Evolutionary conservation across 2,888 invertebrate genomes (phyloP).

Genomic region (Caenorhabditis sp.): DNA sequence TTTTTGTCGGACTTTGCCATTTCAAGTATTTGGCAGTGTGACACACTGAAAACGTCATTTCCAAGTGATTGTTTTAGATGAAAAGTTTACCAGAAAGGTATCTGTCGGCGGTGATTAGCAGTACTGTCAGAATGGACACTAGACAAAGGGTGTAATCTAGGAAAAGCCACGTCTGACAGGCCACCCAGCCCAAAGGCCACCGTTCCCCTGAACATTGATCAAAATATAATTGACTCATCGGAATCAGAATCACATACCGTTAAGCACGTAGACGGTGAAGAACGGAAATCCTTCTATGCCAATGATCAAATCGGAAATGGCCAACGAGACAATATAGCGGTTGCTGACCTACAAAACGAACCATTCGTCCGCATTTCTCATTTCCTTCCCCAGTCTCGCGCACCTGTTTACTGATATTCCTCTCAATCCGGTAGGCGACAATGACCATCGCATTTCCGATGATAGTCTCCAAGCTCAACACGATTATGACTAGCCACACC

Average conservation of each 20-base stretch:
- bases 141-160: slow-evolving; percentile 79
- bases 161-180: slow-evolving; percentile 78
- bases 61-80: not conserved
- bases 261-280: slow-evolving; percentile 78
- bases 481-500: slow-evolving; percentile 72
- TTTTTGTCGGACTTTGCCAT: slow-evolving; percentile 86
- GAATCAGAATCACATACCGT: slow-evolving; percentile 63
- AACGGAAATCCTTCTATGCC: slow-evolving; percentile 79
- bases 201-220: slow-evolving; percentile 69
- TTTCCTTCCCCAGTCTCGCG: not conserved
- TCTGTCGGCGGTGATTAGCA: slow-evolving; percentile 77
- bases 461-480: slow-evolving; percentile 76
- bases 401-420: slow-evolving; percentile 78
- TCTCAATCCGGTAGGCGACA: slow-evolving; percentile 75
- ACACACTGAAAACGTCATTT: slow-evolving; percentile 73
- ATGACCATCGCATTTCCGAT: slow-evolving; percentile 79
- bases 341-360: slow-evolving; percentile 74
- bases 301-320: slow-evolving; percentile 78
- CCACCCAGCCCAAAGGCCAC: slow-evolving; percentile 76
- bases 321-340: slow-evolving; percentile 78
- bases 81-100: slow-evolving; percentile 61
- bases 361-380: not conserved
- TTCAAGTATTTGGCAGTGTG: slow-evolving; percentile 78
- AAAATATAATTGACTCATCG: not conserved
- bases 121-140: slow-evolving; percentile 78